Base-by-base conservation (phyloP, 2,113 vertebrate species). In the Rhegmatorhina hoffmannsi region DNA sequence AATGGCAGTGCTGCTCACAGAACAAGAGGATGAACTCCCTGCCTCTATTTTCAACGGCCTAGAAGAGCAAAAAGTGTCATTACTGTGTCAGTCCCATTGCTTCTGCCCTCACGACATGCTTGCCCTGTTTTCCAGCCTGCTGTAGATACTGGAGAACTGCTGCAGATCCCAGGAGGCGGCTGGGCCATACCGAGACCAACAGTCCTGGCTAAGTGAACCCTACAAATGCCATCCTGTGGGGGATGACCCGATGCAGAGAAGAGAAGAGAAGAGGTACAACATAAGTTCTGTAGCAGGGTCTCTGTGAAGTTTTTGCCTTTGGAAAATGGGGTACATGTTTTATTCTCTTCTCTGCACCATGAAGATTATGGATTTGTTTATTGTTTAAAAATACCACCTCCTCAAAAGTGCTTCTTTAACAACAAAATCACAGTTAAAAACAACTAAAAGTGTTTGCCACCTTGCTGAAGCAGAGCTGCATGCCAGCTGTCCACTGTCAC, bases 81-180 rank as follows among this genome's bases (percentile, higher is more conserved):
- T 18, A n/a, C 13, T 15, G 34, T 4, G 23, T 49, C 40, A 78
- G 33, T 36, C 31, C 34, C 38, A 46, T 1, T 53, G 46, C 46
- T 74, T 68, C 38, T 3, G 3, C 14, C 10, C 3, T 14, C 34
- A 8, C 1, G 1, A 8, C 36, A 33, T 0, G 0, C 63, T 49
- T 1, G 1, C 24, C 4, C 31, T 4, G 16, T 46, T n/a, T 62
- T 46, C 55, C 62, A 90, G 52, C 28, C 34, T 60, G 43, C 55
- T 83, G 24, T 6, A 66, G n/a, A 47, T 3, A 58, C 9, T 82
- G 20, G 7, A 8, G 9, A 74, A 49, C 15, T 29, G 18, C 33
- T 31, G 17, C 14, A 72, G 19, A 44, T 4, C n/a, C 63, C 1
- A 74, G 26, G 7, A 7, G 10, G 28, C 4, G 25, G 40, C 4